Evolutionary conservation across 2,797 vertebrate species (phyloP), one percentile per base, ranked within the genome.

Genomic region (Vireo griseus): DNA sequence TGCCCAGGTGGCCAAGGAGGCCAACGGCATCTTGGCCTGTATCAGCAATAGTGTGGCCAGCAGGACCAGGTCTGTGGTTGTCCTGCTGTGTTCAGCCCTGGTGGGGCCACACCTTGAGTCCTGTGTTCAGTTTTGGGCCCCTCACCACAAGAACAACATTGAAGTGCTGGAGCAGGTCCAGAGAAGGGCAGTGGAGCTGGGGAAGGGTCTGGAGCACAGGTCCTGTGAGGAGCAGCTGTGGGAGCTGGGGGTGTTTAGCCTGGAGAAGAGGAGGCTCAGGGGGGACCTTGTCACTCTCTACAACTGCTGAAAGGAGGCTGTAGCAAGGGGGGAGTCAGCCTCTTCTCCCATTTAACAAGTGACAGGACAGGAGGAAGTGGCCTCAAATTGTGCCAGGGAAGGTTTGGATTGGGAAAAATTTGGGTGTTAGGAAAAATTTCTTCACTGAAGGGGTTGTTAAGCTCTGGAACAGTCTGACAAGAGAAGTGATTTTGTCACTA

Each of bases 221-320:
- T 37, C 15, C 24, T 3, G 0, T 8, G 1, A 47, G 31, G 18
- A 80, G 4, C 1, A 3, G 4, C 24, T 45, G 24, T 0, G 37
- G 14, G 16, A 80, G 39, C 44, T 69, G 63, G 16, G 29, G 1
- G 0, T 31, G 5, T 63, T 74, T 10, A 37, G 3, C 19, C 33
- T 47, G 57, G 3, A 52, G 26, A 29, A 28, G 11, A 58, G 29
- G 22, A 47, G 26, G 26, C 26, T 69, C 5, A 8, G 5, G 2
- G 4, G 5, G 0, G 4, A 35, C 18, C 9, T 51, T 15, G n/a
- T 1, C 4, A 1, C 18, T 12, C 28, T 39, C 2, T 19, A n/a
- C 13, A 57, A 1, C 15, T 35, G 1, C 15, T 75, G 39, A 5
- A 45, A 51, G 28, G 25, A 25, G 33, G 6, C 0, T 14, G 37